Percentiles rank a stretch among this genome's conserved stretches.
Evolutionary conservation across 64 coral and sea anemone genomes (phyloP).

Genomic region (Anthopleura sola): DNA sequence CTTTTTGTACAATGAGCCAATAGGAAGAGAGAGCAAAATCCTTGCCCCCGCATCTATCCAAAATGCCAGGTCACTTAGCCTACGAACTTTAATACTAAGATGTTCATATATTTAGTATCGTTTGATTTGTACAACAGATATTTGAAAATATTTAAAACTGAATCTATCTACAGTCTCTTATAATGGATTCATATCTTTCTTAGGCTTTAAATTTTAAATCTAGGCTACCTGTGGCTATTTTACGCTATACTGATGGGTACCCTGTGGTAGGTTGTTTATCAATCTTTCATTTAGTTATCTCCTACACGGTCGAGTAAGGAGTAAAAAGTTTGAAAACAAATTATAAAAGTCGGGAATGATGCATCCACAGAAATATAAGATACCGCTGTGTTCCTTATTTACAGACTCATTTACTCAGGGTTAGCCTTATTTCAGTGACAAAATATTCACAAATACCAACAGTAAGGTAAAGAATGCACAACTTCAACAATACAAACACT

Average conservation of each 20-base stretch:
- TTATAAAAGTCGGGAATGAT: background rate
- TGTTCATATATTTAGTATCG: background rate
- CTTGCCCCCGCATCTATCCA: too few species aligned
- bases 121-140: background rate
- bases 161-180: background rate
- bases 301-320: background rate
- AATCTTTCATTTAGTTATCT: background rate
- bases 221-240: background rate
- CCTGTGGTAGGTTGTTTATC: background rate
- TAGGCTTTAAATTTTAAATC: background rate
- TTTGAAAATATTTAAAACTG: background rate
- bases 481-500: too few species aligned
- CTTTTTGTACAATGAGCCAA: too few species aligned
- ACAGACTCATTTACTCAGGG: too few species aligned
- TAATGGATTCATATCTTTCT: background rate
- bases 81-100: too few species aligned
- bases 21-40: too few species aligned
- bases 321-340: background rate
- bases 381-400: too few species aligned
- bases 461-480: too few species aligned
- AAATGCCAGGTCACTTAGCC: too few species aligned
- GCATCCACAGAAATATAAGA: too few species aligned
- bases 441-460: too few species aligned
- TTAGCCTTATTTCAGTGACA: too few species aligned
- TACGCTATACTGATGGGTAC: background rate